A percentile compares a stretch with the other conserved stretches of the same genome.
Conservation (phyloP, 1,140 invertebrate genomes). For the Pemphigus obesinymphae region DNA sequence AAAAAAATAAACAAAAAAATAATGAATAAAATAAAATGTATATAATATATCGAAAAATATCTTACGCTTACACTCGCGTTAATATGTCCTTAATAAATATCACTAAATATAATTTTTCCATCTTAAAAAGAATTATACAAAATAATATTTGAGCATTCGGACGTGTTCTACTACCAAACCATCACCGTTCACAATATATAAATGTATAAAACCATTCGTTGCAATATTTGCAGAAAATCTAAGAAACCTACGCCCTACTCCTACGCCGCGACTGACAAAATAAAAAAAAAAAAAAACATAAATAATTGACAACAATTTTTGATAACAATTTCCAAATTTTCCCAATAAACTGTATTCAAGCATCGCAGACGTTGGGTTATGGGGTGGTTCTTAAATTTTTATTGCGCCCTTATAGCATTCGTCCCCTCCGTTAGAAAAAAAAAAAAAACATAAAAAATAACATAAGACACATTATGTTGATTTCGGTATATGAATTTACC, state of each 20-base stretch:
- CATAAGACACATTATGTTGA: neutral
- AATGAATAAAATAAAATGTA: neutral
- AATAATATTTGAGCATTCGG: constrained; percentile 40
- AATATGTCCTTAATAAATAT: constrained; percentile 22
- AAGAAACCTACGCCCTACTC: too few species aligned
- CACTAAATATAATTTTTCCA: constrained; percentile 35
- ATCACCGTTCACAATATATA: constrained; percentile 7
- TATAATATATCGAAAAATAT: constrained; percentile 36
- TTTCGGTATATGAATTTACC: neutral
- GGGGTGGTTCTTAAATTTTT: neutral
- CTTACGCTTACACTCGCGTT: constrained; percentile 2
- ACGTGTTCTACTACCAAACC: constrained; percentile 12
- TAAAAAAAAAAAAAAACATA: too few species aligned
- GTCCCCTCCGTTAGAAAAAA: neutral
- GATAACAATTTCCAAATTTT: too few species aligned
- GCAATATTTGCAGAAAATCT: neutral
- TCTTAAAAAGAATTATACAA: constrained; percentile 40
- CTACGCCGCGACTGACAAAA: too few species aligned
- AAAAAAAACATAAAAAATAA: neutral
- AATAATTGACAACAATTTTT: too few species aligned
- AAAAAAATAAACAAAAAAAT: neutral
- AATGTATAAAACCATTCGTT: neutral
- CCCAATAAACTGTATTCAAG: neutral
- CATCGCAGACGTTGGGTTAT: neutral
- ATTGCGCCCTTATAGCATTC: neutral